phyloP scores from a whole-genome alignment of 53 echinoderm and acorn worm species.

The Crossaster papposus region DNA sequence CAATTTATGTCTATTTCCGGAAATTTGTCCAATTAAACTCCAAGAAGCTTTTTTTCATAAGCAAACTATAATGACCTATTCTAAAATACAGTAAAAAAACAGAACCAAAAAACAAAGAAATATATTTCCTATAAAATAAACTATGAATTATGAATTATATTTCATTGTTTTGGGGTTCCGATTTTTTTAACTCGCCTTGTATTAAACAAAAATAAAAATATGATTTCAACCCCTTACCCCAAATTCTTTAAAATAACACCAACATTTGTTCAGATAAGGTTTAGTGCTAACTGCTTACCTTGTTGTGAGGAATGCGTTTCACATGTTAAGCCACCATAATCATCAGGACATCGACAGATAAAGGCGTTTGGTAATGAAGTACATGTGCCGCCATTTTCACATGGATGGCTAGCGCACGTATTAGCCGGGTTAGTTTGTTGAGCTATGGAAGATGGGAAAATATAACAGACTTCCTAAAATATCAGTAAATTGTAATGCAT shows the following conservation, averaged over 20 bases:
- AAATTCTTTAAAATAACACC: background rate
- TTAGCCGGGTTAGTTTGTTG: slow-evolving; percentile 4
- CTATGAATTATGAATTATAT: too few species aligned
- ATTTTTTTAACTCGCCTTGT: too few species aligned
- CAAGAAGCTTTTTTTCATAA: too few species aligned
- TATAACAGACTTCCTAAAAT: background rate
- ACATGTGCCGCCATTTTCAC: slow-evolving; percentile 52
- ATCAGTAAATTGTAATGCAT: background rate
- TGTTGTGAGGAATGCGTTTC: slow-evolving; percentile 40
- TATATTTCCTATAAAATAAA: too few species aligned
- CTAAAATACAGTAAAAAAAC: too few species aligned
- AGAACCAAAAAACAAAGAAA: too few species aligned
- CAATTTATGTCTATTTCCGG: too few species aligned
- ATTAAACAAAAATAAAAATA: too few species aligned
- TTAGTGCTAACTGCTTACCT: slow-evolving; percentile 29
- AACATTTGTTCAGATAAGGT: background rate
- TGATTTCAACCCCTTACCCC: too few species aligned
- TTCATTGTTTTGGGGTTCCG: too few species aligned
- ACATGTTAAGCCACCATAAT: slow-evolving; percentile 22
- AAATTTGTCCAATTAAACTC: too few species aligned
- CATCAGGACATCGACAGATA: slow-evolving; percentile 53
- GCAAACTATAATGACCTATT: too few species aligned
- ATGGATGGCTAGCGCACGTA: slow-evolving; percentile 58
- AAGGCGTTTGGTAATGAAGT: slow-evolving; percentile 39
- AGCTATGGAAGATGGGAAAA: background rate